A percentile compares a stretch with the other conserved stretches of the same genome.
Conservation (phyloP, 1,140 invertebrate genomes). For the Colletes gigas region DNA sequence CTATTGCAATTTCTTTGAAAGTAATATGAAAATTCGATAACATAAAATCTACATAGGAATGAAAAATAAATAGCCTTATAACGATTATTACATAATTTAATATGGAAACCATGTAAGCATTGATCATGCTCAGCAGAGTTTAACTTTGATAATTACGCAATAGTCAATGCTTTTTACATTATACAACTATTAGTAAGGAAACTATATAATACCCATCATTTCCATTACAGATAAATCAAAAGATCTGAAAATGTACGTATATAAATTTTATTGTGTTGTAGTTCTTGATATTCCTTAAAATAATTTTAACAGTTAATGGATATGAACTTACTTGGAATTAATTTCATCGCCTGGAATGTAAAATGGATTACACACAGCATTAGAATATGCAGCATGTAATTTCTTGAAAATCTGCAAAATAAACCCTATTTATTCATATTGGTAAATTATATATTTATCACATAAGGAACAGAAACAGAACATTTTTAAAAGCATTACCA, state of each 20-base stretch:
- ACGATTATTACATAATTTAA: too few species aligned
- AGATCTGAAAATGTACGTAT: conserved; percentile 65
- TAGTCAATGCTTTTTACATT: not conserved
- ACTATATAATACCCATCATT: conserved; percentile 72
- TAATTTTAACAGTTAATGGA: not conserved
- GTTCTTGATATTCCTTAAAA: not conserved
- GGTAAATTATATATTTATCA: not conserved
- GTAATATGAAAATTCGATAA: too few species aligned
- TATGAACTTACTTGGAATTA: conserved; percentile 86
- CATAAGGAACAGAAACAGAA: too few species aligned
- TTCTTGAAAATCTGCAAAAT: conserved; percentile 91
- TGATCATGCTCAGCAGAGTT: too few species aligned
- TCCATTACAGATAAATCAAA: conserved; percentile 75
- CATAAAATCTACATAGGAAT: too few species aligned
- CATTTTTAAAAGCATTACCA: conserved; percentile 82
- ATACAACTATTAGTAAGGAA: conserved; percentile 7
- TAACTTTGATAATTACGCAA: not conserved
- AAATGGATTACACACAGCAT: conserved; percentile 97
- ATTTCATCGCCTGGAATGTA: conserved; percentile 94
- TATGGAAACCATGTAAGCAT: too few species aligned
- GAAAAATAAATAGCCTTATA: too few species aligned
- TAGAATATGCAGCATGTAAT: conserved; percentile 94
- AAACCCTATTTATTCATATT: conserved; percentile 2
- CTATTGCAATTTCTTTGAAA: too few species aligned
- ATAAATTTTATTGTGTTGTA: not conserved